These are phyloP conservation scores for Hydrozoanthus tunicans DNA, from an alignment of 64 coral and sea anemone genomes.

Conservation along the genomic window DNA sequence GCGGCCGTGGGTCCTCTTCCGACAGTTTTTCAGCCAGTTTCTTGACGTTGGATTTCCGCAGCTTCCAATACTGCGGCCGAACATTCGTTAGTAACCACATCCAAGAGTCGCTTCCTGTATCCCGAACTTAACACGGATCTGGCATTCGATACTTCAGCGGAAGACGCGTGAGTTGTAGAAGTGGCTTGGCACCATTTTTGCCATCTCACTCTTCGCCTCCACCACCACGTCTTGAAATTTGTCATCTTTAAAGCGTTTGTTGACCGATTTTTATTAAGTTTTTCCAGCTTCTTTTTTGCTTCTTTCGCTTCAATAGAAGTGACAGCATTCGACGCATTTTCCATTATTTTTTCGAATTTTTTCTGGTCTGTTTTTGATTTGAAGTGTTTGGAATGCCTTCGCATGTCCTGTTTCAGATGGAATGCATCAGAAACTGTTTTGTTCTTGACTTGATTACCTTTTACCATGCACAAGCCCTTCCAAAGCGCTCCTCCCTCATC, in stretches of 20 bases:
- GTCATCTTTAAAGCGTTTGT: slow-evolving; percentile 60
- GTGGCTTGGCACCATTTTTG: slow-evolving; percentile 37
- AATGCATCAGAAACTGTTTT: slow-evolving; percentile 48
- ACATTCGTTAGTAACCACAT: slow-evolving; percentile 26
- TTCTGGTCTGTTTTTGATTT: neutral
- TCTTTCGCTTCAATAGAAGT: slow-evolving; percentile 45
- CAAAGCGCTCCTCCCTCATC: slow-evolving; percentile 62
- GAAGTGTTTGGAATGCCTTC: slow-evolving; percentile 18
- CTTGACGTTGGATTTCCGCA: neutral
- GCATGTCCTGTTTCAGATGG: slow-evolving; percentile 66
- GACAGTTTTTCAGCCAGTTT: neutral
- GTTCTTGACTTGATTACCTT: slow-evolving; percentile 60
- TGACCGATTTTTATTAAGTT: slow-evolving; percentile 29
- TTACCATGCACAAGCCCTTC: slow-evolving; percentile 47
- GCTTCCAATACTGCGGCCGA: slow-evolving; percentile 11
- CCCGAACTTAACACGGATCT: neutral
- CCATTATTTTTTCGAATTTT: slow-evolving; percentile 47
- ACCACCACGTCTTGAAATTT: slow-evolving; percentile 58
- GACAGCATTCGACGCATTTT: slow-evolving; percentile 39
- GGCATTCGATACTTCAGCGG: slow-evolving; percentile 37
- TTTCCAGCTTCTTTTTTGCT: slow-evolving; percentile 29
- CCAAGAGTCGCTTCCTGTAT: slow-evolving; percentile 18
- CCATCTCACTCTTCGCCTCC: slow-evolving; percentile 49
- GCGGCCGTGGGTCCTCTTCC: neutral
- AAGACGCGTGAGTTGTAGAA: neutral